Evolutionary conservation across 1,140 invertebrate genomes (phyloP), one percentile per base, ranked within the genome.

Genomic region (Hycleus phaleratus): DNA sequence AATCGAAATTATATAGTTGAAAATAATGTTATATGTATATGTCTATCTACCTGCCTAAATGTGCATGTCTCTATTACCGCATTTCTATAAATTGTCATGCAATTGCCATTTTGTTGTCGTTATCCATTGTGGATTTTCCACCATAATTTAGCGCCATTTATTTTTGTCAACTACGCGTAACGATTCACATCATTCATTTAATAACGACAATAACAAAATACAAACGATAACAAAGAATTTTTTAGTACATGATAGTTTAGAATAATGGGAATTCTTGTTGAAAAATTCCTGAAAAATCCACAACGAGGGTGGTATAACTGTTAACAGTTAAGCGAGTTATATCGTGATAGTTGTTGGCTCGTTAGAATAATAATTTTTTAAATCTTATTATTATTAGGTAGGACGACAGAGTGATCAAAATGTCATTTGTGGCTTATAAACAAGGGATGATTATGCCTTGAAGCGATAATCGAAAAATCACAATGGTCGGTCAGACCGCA

Each of bases 31-130:
- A 18, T 18, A 18, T 18, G 18, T 18, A 18, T 18, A 18, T 18
- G 1, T 18, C 18, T 18, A 18, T 18, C 18, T 18, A 18, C 18
- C 61, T 59, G 58, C 60, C 56, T 64, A 56, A 50, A 64, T 62
- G 63, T 62, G 61, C 63, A 65, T 62, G 63, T 62, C 58, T 62
- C 43, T 59, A 59, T 54, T 59, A 51, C 49, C 55, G 18, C 18
- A 18, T 18, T 57, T 58, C 7, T 62, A 54, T 56, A 54, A 64
- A 64, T 61, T 56, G 60, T 51, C 59, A 56, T 61, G 56, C 59
- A 60, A 64, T 59, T 62, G 56, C 39, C 48, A 57, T 59, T 65
- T 60, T 59, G 56, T 64, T 38, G 44, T 61, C 40, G 32, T 32
- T 32, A 32, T 48, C 48, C 51, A 56, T 60, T 60, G 59, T 56